These are phyloP conservation scores for Oriolus oriolus DNA, from an alignment of 2,113 vertebrate species.

Conservation along the genomic window DNA sequence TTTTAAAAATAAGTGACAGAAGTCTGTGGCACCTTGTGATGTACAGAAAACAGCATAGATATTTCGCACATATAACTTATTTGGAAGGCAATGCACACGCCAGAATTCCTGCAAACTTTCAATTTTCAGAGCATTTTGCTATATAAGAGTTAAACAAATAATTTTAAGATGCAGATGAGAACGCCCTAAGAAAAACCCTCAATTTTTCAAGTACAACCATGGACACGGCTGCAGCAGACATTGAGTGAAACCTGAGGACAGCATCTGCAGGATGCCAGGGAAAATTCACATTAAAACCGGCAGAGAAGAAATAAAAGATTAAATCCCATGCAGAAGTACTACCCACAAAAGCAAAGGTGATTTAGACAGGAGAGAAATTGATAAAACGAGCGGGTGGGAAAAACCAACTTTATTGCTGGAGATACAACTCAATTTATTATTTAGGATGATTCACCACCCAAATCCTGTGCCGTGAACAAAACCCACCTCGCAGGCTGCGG, in stretches of 20 bases:
- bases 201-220: background rate
- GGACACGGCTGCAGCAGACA: background rate
- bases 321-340: background rate
- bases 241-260: background rate
- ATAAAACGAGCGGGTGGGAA: background rate
- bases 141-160: fast-evolving
- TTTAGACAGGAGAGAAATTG: background rate
- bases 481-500: background rate
- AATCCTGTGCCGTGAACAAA: background rate
- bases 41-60: background rate
- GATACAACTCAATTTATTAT: background rate
- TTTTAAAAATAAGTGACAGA: background rate
- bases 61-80: fast-evolving
- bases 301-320: background rate
- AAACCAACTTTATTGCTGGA: background rate
- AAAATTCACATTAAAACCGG: background rate
- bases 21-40: background rate
- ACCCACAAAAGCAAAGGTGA: background rate
- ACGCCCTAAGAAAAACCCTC: background rate
- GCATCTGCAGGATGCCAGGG: background rate
- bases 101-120: background rate
- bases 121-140: background rate
- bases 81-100: background rate
- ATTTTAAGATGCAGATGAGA: background rate
- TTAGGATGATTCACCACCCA: background rate